A percentile compares a stretch with the other conserved stretches of the same genome.
phyloP scores from a whole-genome alignment of 1,140 invertebrate species.

The Apis cerana region DNA sequence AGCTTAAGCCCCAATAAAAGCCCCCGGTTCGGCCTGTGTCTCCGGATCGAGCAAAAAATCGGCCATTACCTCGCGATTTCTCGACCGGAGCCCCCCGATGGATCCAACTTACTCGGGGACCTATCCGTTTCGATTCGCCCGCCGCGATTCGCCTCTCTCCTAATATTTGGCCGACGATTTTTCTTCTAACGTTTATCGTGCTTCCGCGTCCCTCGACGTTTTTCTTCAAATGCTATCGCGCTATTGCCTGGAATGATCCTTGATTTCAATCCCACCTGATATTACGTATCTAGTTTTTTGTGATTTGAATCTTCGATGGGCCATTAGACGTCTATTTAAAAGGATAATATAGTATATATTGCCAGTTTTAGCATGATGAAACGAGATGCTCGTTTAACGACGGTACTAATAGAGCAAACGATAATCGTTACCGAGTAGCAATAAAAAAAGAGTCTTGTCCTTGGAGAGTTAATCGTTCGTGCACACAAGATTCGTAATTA shows the following conservation, averaged over 20 bases:
- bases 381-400: slow-evolving; percentile 6
- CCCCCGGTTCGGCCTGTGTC: slow-evolving; percentile 72
- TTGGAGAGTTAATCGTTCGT: slow-evolving; percentile 1
- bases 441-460: not conserved
- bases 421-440: slow-evolving; percentile 3
- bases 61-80: slow-evolving; percentile 65
- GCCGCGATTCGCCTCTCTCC: not conserved
- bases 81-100: slow-evolving; percentile 35
- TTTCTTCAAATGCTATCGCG: not conserved
- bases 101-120: slow-evolving; percentile 55
- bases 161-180: not conserved
- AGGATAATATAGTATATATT: not conserved
- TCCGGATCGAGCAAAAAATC: slow-evolving; percentile 75
- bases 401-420: slow-evolving; percentile 13
- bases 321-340: not conserved
- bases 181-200: slow-evolving; percentile 3
- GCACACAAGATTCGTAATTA: slow-evolving; percentile 23
- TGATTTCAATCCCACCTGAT: not conserved
- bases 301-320: not conserved
- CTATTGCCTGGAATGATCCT: not conserved
- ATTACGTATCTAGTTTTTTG: not conserved
- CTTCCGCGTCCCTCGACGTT: not conserved
- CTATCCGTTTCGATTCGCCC: slow-evolving; percentile 34
- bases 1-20: slow-evolving; percentile 78
- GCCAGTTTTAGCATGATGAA: not conserved